These are phyloP conservation scores for Sericinus montela DNA, from an alignment of 2,888 invertebrate genomes.

Conservation along the genomic window DNA sequence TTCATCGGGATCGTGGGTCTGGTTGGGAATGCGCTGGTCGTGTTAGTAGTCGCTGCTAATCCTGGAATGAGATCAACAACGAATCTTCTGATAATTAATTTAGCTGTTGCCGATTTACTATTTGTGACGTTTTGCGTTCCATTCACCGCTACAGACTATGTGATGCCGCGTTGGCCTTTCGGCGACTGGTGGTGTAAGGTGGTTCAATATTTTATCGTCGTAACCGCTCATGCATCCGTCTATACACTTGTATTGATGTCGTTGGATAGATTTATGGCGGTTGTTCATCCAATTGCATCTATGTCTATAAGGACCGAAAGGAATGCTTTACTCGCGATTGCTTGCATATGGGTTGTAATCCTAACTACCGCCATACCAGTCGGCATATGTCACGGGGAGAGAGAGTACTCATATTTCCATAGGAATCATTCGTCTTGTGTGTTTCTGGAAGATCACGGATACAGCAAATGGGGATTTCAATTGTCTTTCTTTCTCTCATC, in stretches of 20 bases:
- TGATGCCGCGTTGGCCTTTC: slow-evolving; percentile 93
- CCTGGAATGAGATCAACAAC: slow-evolving; percentile 96
- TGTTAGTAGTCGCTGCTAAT: slow-evolving; percentile 92
- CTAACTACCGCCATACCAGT: slow-evolving; percentile 88
- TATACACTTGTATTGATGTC: slow-evolving; percentile 97
- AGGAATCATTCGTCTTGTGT: slow-evolving; percentile 84
- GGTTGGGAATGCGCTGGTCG: slow-evolving; percentile 92
- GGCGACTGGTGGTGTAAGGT: slow-evolving; percentile 94
- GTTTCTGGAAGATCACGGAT: slow-evolving; percentile 81
- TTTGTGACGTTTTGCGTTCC: slow-evolving; percentile 97
- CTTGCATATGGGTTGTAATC: slow-evolving; percentile 89
- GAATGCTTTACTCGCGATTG: slow-evolving; percentile 89
- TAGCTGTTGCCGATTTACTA: slow-evolving; percentile 93
- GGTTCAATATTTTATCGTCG: slow-evolving; percentile 94
- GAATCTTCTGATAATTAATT: slow-evolving; percentile 93
- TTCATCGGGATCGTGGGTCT: slow-evolving; percentile 92
- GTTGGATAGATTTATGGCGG: slow-evolving; percentile 93
- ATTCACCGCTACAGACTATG: slow-evolving; percentile 94
- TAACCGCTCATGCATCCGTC: slow-evolving; percentile 95
- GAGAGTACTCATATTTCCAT: slow-evolving; percentile 82
- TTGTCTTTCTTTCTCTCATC: slow-evolving; percentile 92
- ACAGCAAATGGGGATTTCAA: slow-evolving; percentile 82
- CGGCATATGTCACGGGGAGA: slow-evolving; percentile 87
- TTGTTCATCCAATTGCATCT: slow-evolving; percentile 94
- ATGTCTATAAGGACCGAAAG: slow-evolving; percentile 91